Conservation (phyloP, 2,797 vertebrate genomes). For the Pangasius macronema region DNA sequence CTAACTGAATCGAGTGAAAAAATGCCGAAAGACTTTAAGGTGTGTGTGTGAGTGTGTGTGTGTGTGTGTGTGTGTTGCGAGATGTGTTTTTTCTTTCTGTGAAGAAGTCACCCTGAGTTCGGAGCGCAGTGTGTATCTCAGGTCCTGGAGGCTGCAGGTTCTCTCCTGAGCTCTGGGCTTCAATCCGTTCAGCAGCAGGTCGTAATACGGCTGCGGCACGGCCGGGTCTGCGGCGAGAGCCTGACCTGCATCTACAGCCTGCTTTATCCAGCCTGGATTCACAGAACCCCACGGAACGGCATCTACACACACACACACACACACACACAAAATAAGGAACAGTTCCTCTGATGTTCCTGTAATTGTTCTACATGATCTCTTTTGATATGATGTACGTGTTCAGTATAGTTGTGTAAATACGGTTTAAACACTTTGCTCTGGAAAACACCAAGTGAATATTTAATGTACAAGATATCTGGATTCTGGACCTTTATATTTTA, state of each 20-base stretch:
- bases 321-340: not conserved
- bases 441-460: not conserved
- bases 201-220: slow-evolving; percentile 67
- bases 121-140: slow-evolving; percentile 62
- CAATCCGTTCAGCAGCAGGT: slow-evolving; percentile 66
- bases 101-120: slow-evolving; percentile 52
- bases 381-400: not conserved
- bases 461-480: not conserved
- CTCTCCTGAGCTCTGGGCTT: slow-evolving; percentile 61
- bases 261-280: slow-evolving; percentile 62
- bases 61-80: not conserved
- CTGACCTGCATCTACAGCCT: slow-evolving; percentile 64
- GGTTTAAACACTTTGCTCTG: not conserved
- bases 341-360: not conserved
- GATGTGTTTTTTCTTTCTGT: not conserved
- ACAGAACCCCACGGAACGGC: slow-evolving; percentile 68
- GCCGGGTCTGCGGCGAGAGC: slow-evolving; percentile 56
- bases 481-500: not conserved
- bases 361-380: not conserved
- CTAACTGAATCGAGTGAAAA: not conserved
- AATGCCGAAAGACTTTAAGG: not conserved
- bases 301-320: slow-evolving; percentile 57
- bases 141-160: slow-evolving; percentile 65
- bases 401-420: not conserved
- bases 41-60: not conserved